Base-by-base conservation (phyloP, 2,797 vertebrate species). In the Onychomys leucogaster region DNA sequence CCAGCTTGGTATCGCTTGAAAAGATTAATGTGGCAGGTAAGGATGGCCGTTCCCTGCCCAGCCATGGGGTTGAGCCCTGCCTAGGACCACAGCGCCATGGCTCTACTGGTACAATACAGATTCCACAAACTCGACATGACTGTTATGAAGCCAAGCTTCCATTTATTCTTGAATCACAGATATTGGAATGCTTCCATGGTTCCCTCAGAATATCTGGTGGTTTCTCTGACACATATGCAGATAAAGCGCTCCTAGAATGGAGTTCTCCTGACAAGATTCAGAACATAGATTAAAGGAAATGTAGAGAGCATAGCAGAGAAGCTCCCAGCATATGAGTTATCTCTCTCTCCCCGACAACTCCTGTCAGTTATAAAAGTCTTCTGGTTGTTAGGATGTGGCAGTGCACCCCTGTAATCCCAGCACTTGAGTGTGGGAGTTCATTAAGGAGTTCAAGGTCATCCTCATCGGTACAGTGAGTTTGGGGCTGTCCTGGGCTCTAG, bases 1-100 rank as follows among this genome's bases (percentile, higher is more conserved):
- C 99, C 88, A 99, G 99, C 94, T 98, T 99, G 88, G 98, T 98
- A 69, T 99, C 99, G 94, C 97, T 98, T 0, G 99, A 99, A 96
- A 99, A 99, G 97, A 99, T 99, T 89, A 99, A 99, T 97, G 99
- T 99, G 97, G 99, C 99, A 98, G 99, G 99, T 99, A 98, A 37
- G 99, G 98, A 82, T 91, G 13, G 11, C 27, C 52, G 0, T 84
- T 86, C 84, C n/a, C 0, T 25, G 17, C 9, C n/a, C 29, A 37
- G 25, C 69, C 1, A 0, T 49, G 69, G 10, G 61, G 27, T 34
- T 32, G 85, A 61, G 37, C 32, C 67, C 5, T 67, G 19, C 46
- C 82, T 84, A 77, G 52, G n/a, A 57, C 37, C 41, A 16, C 21
- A 69, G 76, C 49, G 7, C 29, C 57, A 29, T 83, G 29, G 34